Conservation (phyloP, 35 echinoderm and acorn worm genomes). For the Ptychodera flava region DNA sequence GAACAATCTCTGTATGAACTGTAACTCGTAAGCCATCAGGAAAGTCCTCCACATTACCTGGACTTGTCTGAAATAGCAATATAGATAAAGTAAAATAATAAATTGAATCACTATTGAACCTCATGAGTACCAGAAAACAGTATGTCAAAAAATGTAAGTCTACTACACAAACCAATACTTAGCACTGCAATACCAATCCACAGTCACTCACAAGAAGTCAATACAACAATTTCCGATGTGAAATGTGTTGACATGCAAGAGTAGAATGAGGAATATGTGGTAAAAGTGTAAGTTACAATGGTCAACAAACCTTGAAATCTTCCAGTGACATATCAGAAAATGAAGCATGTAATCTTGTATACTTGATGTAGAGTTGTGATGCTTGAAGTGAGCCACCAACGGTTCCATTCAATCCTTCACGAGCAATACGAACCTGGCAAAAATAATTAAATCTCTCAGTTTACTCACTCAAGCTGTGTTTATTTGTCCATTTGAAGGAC, state of each 20-base stretch:
- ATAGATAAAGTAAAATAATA: background rate
- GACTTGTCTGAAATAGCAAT: slow-evolving; percentile 41
- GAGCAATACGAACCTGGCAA: slow-evolving; percentile 55
- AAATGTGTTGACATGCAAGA: too few species aligned
- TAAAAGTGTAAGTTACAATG: too few species aligned
- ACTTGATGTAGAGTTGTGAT: slow-evolving; percentile 41
- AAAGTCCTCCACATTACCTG: slow-evolving; percentile 37
- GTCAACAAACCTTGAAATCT: slow-evolving; percentile 87
- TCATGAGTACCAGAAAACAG: too few species aligned
- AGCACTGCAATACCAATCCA: too few species aligned
- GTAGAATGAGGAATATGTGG: too few species aligned
- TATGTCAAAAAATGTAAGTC: too few species aligned
- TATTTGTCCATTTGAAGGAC: too few species aligned
- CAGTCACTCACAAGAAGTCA: too few species aligned
- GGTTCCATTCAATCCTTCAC: slow-evolving; percentile 66
- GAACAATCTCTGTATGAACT: slow-evolving; percentile 58
- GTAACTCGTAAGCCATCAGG: slow-evolving; percentile 31
- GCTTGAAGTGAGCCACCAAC: slow-evolving; percentile 29
- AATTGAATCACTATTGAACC: background rate
- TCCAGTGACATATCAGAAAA: slow-evolving; percentile 26
- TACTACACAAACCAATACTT: background rate
- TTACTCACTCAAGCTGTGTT: too few species aligned
- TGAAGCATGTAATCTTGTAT: slow-evolving; percentile 29
- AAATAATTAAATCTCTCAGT: too few species aligned
- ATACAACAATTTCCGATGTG: too few species aligned